phyloP scores from a whole-genome alignment of 2,888 invertebrate species.

The Acronicta psi region DNA sequence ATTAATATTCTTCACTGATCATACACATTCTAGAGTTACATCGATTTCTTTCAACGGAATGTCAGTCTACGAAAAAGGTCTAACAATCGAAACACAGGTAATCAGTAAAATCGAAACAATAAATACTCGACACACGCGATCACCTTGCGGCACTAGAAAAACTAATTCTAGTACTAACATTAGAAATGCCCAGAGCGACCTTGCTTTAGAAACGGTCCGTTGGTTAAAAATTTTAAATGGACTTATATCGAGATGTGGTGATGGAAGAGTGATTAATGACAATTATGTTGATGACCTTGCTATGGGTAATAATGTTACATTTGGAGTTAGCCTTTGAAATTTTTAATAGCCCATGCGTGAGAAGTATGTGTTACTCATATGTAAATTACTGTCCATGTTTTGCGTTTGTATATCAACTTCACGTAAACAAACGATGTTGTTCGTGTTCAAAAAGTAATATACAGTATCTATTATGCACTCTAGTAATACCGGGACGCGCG shows the following conservation, averaged over 20 bases:
- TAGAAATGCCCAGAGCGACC: conserved; percentile 45
- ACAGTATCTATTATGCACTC: too few species aligned
- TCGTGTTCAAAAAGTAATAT: too few species aligned
- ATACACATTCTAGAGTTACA: background rate
- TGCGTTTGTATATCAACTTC: conserved; percentile 7
- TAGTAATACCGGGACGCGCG: background rate
- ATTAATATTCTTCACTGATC: too few species aligned
- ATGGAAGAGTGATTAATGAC: conserved; percentile 10
- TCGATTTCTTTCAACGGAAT: conserved; percentile 6
- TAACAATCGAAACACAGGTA: conserved; percentile 11
- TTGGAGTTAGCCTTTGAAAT: conserved; percentile 8
- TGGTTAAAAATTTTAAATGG: conserved; percentile 29
- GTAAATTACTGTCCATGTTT: conserved; percentile 1
- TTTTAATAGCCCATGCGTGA: background rate
- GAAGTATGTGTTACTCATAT: background rate
- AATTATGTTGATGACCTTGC: conserved; percentile 18
- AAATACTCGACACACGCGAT: conserved; percentile 19
- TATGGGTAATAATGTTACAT: conserved; percentile 9
- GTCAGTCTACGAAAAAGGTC: conserved; percentile 5
- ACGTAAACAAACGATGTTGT: background rate
- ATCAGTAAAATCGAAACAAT: conserved; percentile 21
- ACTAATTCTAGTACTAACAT: conserved; percentile 38
- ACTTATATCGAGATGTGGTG: conserved; percentile 19
- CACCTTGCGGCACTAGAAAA: conserved; percentile 34
- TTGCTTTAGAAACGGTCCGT: conserved; percentile 33